Evolutionary conservation across 2,113 vertebrate genomes (phyloP), one percentile per base, ranked within the genome.

Genomic region (Takifugu bimaculatus): DNA sequence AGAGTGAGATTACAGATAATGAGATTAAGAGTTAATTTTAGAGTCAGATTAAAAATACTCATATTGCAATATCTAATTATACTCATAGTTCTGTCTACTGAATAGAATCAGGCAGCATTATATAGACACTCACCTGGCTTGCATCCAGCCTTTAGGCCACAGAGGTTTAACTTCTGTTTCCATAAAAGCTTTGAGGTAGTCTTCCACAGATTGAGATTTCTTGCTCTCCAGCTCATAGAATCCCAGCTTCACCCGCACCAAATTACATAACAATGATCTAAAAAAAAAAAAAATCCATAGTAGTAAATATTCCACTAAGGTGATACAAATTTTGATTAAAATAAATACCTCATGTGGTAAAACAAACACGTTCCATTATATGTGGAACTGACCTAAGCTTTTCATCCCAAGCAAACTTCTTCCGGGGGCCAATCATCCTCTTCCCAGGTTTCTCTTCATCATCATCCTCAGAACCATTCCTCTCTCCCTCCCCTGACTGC

Each of bases 81-180:
- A 39, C 35, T 39, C 35, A 39, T 10, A 39, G 35, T 39, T 1
- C 35, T 3, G 3, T 10, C 35, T 39, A 10, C 35, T 11, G 35
- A 20, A 20, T 20, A 20, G 20, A 20, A 20, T n/a, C 25, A 26
- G 11, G 44, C 6, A 0, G 3, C n/a, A 54, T 2, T 25, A 3
- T 13, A 6, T 14, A 14, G 4, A 26, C 61, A 78, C 69, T 25
- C 29, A 85, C 97, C 97, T 94, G 87, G 93, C 93, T 85, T 99
- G 97, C 97, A 99, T 99, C 97, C 96, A 99, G 66, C 96, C 97
- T 85, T 99, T 99, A 52, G 97, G 97, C 97, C 97, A 99, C 60
- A 99, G 93, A 58, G 93, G 94, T 77, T 98, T 98, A 44, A 98
- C 96, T 75, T 98, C 96, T 0, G 94, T 93, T 91, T 99, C 97